Percentiles rank a stretch among this genome's conserved stretches.
Conservation (phyloP, 2,113 vertebrate species). For the Narcine bancroftii region DNA sequence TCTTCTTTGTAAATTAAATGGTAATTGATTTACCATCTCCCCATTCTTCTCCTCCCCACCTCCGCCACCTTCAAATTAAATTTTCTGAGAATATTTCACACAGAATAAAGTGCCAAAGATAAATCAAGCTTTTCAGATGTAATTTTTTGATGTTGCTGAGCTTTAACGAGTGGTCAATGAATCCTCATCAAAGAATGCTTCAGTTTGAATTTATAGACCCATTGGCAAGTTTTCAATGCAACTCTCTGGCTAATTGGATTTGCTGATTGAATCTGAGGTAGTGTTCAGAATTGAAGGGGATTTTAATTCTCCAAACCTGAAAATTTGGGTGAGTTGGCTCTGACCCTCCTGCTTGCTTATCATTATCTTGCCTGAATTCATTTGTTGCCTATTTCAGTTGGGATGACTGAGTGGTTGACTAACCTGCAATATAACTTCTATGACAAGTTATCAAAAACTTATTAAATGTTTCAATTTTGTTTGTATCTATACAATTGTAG, state of each 20-base stretch:
- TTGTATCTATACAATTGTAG: not conserved
- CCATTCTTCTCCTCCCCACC: no score
- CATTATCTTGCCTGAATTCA: not conserved
- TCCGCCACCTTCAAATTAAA: conserved; percentile 51
- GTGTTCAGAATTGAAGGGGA: not conserved
- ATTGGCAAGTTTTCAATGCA: not conserved
- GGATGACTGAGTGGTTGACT: not conserved
- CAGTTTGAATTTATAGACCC: not conserved
- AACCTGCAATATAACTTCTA: not conserved
- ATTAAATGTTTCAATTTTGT: not conserved
- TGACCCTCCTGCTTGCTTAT: not conserved
- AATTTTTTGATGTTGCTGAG: not conserved
- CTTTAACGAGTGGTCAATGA: not conserved
- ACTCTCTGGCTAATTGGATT: not conserved
- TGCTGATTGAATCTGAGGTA: not conserved
- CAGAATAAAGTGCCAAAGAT: conserved; percentile 59
- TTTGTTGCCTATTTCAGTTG: not conserved
- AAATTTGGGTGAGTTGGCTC: not conserved
- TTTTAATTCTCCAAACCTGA: not conserved
- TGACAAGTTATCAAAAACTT: not conserved
- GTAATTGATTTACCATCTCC: conserved; percentile 59
- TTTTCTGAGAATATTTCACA: conserved; percentile 57
- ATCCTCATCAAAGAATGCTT: not conserved
- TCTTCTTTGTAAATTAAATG: conserved; percentile 55
- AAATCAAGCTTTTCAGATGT: conserved; percentile 40